Evolutionary conservation across 2,113 vertebrate species (phyloP), one percentile per base, ranked within the genome.

Genomic region (Cyanoramphus novaezelandiae): DNA sequence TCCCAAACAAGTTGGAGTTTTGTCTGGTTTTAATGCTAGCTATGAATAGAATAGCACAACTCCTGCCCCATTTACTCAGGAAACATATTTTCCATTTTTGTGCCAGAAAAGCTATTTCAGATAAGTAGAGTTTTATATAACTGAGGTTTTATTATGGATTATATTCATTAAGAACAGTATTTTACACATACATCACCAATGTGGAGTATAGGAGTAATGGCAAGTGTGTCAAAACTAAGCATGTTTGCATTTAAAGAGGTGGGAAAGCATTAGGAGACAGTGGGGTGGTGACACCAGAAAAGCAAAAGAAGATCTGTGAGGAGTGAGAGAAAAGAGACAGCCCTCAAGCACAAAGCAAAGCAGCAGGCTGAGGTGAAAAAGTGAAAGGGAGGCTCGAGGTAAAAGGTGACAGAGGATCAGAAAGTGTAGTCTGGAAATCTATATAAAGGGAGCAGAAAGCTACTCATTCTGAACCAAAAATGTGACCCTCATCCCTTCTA

Each of bases 321-420:
- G 65, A 95, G 88, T 84, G 76, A 93, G 94, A 90, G 90, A 94
- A 86, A 94, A 92, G 43, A 82, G 35, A 47, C 57, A 82, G 70
- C 25, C 81, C 62, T 79, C 72, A 79, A 68, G 10, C 53, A 86
- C 20, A 79, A 59, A 76, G 71, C 9, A 78, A 71, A 84, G 55
- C 39, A 80, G 55, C 41, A 55, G 44, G 23, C n/a, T 80, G 74
- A 91, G 77, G 91, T 91, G 71, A 85, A 93, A 86, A 72, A 88
- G 80, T 62, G 77, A 92, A 94, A 86, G 23, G 64, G 39, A 87
- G 46, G 17, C 53, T 74, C 88, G 72, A 92, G 82, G 86, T 87
- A 89, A 95, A 87, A 94, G 68, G 50, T 89, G 69, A 69, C 29
- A 68, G 46, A 79, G 53, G 50, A 93, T 53, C 60, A 92, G 68